Evolutionary conservation across 2,888 invertebrate genomes (phyloP), one percentile per base, ranked within the genome.

Genomic region (Drosophila engyochracea): DNA sequence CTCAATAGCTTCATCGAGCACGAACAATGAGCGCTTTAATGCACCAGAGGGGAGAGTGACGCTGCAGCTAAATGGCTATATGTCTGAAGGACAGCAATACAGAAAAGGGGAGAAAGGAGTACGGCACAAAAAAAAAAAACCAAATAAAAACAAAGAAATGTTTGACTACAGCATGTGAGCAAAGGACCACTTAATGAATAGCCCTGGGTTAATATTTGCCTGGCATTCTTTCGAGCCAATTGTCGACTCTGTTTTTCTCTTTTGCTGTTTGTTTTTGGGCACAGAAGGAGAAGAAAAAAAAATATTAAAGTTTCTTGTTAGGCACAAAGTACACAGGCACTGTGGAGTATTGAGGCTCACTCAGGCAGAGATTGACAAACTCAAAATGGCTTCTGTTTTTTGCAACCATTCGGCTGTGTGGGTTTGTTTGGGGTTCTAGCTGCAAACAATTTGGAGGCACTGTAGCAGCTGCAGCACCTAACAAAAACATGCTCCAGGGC

Each of bases 151-250:
- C 49, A 52, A 44, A 30, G 28, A 57, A 30, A 28, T 59, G 47
- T 41, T 63, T 74, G 70, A 81, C 74, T 66, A 80, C 76, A 85
- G 86, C 87, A 86, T 85, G 82, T 89, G 87, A 83, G 85, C 76
- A 86, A 85, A 85, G 71, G 86, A 85, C 89, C 83, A 85, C 82
- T 83, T 88, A 88, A 89, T 89, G 86, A 88, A 88, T 88, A 77
- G 89, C 89, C 87, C 66, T 74, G 76, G 85, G 87, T 78, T 85
- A 87, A 83, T 86, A 89, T 89, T 86, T 89, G 83, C 67, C 69
- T 81, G 80, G 61, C 79, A 74, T 76, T 78, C 70, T 59, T 74
- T 74, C 71, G 63, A 57, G 69, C 57, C 74, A 71, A 67, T 75
- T 65, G 58, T 72, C 55, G 49, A 39, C 51, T 69, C 72, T 54